Evolutionary conservation across 2,888 invertebrate genomes (phyloP).

Genomic region (Poecilobothrus nobilitatus): DNA sequence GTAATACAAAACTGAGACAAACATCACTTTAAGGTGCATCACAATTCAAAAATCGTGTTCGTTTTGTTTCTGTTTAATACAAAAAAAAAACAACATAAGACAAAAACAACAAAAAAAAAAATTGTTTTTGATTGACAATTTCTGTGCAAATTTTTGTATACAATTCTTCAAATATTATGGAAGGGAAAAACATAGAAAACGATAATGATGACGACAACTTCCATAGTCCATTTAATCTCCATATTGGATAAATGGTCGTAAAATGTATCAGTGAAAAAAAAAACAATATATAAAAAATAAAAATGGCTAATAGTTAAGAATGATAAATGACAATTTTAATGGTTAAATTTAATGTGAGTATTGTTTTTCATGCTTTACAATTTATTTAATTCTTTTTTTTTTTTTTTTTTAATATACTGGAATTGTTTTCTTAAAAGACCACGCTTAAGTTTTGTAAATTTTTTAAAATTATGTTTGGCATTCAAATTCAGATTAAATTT

Average conservation of each 20-base stretch:
- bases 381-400: too few species aligned
- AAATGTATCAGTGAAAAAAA: neutral
- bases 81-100: too few species aligned
- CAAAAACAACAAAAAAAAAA: too few species aligned
- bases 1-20: too few species aligned
- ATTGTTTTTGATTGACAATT: neutral
- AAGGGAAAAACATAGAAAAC: neutral
- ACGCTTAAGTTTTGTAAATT: too few species aligned
- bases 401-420: too few species aligned
- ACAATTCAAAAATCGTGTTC: too few species aligned
- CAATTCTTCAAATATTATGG: neutral
- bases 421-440: too few species aligned
- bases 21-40: too few species aligned
- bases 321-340: conserved; percentile 6
- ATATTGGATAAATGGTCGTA: neutral
- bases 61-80: too few species aligned
- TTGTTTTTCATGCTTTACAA: neutral
- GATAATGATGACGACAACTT: neutral
- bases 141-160: neutral
- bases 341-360: conserved; percentile 6
- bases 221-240: neutral
- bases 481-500: too few species aligned
- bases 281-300: neutral
- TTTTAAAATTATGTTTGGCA: too few species aligned
- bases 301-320: conserved; percentile 3